Conservation (phyloP, 1,140 invertebrate genomes). For the Aethina tumida region DNA sequence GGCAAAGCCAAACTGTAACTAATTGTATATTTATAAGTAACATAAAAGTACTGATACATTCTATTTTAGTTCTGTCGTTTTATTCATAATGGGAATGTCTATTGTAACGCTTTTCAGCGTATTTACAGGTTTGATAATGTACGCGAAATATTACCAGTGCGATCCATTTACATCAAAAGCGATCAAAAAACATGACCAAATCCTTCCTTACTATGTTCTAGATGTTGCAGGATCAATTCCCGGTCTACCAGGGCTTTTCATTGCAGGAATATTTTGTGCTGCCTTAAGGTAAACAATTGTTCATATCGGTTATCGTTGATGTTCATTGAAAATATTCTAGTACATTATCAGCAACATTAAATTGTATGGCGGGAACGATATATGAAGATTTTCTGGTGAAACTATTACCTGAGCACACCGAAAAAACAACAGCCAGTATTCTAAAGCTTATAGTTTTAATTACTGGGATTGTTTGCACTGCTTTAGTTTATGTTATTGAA, state of each 20-base stretch:
- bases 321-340: too few species aligned
- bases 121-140: conserved; percentile 60
- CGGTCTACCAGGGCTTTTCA: conserved; percentile 51
- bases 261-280: conserved; percentile 53
- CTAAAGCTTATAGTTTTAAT: conserved; percentile 48
- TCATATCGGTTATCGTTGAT: too few species aligned
- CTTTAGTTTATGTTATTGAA: conserved; percentile 48
- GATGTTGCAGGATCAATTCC: conserved; percentile 38
- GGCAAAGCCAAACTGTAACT: conserved; percentile 40
- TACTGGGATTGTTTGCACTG: conserved; percentile 44
- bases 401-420: conserved; percentile 33
- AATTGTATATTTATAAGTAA: conserved; percentile 27
- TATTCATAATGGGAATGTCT: conserved; percentile 4
- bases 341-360: conserved; percentile 52
- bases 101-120: too few species aligned
- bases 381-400: conserved; percentile 50
- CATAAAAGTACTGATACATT: neutral
- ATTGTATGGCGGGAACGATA: conserved; percentile 52
- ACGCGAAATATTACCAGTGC: conserved; percentile 57
- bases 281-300: conserved; percentile 52
- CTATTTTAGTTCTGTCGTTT: conserved; percentile 6
- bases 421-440: conserved; percentile 35
- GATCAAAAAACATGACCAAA: conserved; percentile 36
- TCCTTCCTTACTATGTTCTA: conserved; percentile 44
- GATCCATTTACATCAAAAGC: conserved; percentile 53